Conservation (phyloP, 1,140 invertebrate species). For the Euborellia annulipes region DNA sequence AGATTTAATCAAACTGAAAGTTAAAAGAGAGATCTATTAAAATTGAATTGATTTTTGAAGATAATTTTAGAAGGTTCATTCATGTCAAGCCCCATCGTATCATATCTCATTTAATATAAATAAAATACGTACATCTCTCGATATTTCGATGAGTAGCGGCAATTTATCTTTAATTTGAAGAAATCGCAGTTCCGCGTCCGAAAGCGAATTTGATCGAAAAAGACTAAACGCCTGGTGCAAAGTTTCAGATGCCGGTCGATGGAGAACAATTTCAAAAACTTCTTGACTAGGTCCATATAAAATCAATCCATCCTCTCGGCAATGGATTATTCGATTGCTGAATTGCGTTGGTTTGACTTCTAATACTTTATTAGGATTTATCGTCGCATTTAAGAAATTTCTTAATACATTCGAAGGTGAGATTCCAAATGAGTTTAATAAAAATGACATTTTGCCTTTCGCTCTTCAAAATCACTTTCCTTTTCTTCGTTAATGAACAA, state of each 20-base stretch:
- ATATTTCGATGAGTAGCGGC: constrained; percentile 47
- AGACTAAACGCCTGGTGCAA: constrained; percentile 48
- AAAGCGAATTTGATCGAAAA: constrained; percentile 45
- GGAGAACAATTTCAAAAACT: constrained; percentile 54
- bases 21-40: too few species aligned
- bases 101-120: too few species aligned
- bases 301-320: constrained; percentile 50
- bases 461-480: too few species aligned
- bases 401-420: background rate
- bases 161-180: constrained; percentile 52
- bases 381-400: constrained; percentile 14
- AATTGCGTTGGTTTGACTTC: constrained; percentile 51
- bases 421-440: too few species aligned
- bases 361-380: constrained; percentile 37
- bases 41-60: too few species aligned
- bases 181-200: constrained; percentile 49
- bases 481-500: too few species aligned
- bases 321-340: constrained; percentile 39
- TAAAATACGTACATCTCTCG: constrained; percentile 41
- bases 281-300: constrained; percentile 40
- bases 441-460: too few species aligned
- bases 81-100: too few species aligned
- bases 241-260: constrained; percentile 47
- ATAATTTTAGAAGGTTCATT: too few species aligned
- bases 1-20: too few species aligned